These are phyloP conservation scores for Drosophila sturtevanti DNA, from an alignment of 1,140 invertebrate species.

Conservation along the genomic window DNA sequence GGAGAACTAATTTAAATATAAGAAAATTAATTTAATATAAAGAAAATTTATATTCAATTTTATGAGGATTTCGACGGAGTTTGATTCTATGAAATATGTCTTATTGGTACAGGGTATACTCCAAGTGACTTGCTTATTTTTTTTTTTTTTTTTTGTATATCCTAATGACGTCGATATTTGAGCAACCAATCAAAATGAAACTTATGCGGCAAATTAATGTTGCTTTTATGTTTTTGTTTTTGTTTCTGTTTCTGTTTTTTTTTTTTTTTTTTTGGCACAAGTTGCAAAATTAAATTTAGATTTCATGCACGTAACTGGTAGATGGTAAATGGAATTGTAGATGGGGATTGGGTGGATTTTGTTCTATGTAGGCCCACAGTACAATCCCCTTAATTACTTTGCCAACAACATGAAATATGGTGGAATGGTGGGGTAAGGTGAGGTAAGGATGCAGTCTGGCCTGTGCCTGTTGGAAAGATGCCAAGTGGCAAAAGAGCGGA, in stretches of 20 bases:
- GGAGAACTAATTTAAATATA: too few species aligned
- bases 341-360: too few species aligned
- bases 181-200: constrained; percentile 9
- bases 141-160: background rate
- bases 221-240: constrained; percentile 34
- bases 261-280: constrained; percentile 59
- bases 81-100: too few species aligned
- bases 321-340: constrained; percentile 29
- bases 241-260: background rate
- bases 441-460: constrained; percentile 33
- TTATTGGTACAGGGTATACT: too few species aligned
- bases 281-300: constrained; percentile 78
- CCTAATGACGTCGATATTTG: constrained; percentile 62
- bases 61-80: too few species aligned
- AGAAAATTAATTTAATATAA: too few species aligned
- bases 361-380: constrained; percentile 9
- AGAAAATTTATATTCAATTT: too few species aligned
- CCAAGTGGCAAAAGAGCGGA: constrained; percentile 41
- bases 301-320: constrained; percentile 65
- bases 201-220: constrained; percentile 36
- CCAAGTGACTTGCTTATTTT: too few species aligned
- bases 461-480: constrained; percentile 19
- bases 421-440: background rate
- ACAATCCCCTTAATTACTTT: constrained; percentile 67
- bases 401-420: constrained; percentile 41